Percentiles rank a stretch among this genome's conserved stretches.
Conservation (phyloP, 1,140 invertebrate species). For the Vanessa tameamea region DNA sequence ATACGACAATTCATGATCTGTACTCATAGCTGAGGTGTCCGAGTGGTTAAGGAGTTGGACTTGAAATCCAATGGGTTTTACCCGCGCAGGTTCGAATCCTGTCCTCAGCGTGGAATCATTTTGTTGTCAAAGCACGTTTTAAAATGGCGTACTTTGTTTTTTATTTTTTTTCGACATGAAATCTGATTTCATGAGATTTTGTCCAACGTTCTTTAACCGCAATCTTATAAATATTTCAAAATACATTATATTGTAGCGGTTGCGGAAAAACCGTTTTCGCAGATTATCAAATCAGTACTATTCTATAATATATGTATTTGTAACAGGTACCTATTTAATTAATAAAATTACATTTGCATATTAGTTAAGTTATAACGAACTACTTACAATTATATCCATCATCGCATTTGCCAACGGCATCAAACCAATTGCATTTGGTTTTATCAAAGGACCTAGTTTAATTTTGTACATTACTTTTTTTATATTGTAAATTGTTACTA, state of each 20-base stretch:
- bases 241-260: conserved; percentile 22
- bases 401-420: too few relatives aligned
- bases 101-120: conserved; percentile 42
- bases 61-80: conserved; percentile 50
- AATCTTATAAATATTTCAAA: conserved; percentile 24
- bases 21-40: conserved; percentile 36
- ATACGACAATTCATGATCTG: not conserved
- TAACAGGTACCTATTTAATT: too few relatives aligned
- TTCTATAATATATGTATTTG: too few relatives aligned
- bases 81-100: conserved; percentile 50
- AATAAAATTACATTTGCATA: too few relatives aligned
- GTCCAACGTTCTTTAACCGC: conserved; percentile 1
- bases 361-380: too few relatives aligned
- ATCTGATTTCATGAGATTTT: conserved; percentile 4
- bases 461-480: too few relatives aligned
- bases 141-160: not conserved
- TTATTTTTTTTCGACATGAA: conserved; percentile 3
- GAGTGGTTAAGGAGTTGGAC: conserved; percentile 49
- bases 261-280: conserved; percentile 16
- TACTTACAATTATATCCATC: too few relatives aligned
- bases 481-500: too few relatives aligned
- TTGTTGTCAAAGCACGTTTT: conserved; percentile 7
- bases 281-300: not conserved
- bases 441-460: too few relatives aligned
- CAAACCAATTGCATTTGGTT: too few relatives aligned